A percentile compares a stretch with the other conserved stretches of the same genome.
Evolutionary conservation across 2,113 vertebrate genomes (phyloP).

Genomic region (Elaphurus davidianus): DNA sequence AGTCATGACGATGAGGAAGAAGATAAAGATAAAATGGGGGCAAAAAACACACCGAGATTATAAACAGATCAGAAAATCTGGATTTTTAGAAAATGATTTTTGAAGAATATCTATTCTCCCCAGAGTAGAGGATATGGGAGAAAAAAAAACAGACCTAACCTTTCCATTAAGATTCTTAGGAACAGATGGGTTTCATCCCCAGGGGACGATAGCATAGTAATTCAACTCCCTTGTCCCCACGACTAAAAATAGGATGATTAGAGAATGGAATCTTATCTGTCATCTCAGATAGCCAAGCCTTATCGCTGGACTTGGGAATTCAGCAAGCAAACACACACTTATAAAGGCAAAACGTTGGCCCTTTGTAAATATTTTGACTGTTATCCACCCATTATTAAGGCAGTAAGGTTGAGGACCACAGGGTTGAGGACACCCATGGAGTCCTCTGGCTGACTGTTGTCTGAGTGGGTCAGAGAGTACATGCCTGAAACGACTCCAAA

Average conservation of each 20-base stretch:
- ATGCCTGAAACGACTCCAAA: neutral
- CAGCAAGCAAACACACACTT: neutral
- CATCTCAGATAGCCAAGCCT: neutral
- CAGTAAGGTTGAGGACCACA: neutral
- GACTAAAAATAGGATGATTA: conserved; percentile 68
- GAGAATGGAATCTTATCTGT: conserved; percentile 38
- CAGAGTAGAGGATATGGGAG: neutral
- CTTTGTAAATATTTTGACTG: neutral
- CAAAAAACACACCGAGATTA: neutral
- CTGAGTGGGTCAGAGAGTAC: neutral
- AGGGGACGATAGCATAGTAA: conserved; percentile 43
- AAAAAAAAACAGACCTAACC: neutral
- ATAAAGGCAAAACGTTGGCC: neutral
- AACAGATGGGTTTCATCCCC: conserved; percentile 43
- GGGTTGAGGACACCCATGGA: neutral
- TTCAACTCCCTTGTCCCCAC: conserved; percentile 48
- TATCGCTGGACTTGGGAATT: neutral
- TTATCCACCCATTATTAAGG: neutral
- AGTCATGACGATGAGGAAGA: neutral
- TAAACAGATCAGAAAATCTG: neutral
- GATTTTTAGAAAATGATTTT: neutral
- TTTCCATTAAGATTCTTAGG: conserved; percentile 40
- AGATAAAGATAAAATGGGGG: neutral
- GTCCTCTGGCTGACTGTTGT: neutral
- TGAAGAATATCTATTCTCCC: neutral